Evolutionary conservation across 37 sponge, comb jelly and placozoan genomes (phyloP), one percentile per base, ranked within the genome.

Genomic region (Halisarca cf. caerulea): DNA sequence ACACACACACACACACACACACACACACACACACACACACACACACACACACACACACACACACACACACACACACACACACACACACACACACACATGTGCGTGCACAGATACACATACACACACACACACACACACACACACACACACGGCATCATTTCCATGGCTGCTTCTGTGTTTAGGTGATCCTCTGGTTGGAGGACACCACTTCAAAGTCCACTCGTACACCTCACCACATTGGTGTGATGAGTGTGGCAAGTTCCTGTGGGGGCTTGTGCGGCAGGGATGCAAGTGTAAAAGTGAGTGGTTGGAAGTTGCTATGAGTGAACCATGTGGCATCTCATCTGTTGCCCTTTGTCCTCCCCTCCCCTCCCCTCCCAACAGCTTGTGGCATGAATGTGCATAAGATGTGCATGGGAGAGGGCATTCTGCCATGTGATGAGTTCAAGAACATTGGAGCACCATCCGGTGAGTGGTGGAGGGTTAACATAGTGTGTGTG

Each of bases 241-340:
- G 89, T 94, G 95, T 84, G 90, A 94, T 28, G 80, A 82, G 66
- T 94, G 95, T 79, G 82, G 87, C 39, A 86, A 90, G 59, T 89
- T 84, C 87, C 79, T 94, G 37, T 94, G 89, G 89, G 95, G 95
- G 0, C 82, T 94, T 8, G 73, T 94, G 45, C 68, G 82, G 37
- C 95, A 94, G 53, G 95, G 95, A 59, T 61, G 89, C 64, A 84
- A 91, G 85, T 94, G 95, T 70, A 83, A 84, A 66, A 55, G 92
- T 93, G 36, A 82, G 92, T n/a, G 20, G 45, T 3, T 14, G 42
- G 1, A 2, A 17, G 45, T 62, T 6, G 30, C 6, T 62, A 7
- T 30, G 25, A 62, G 18, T 62, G 64, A 20, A 62, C 9, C 15
- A 15, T 15, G n/a, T 62, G 4, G 25, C 64, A 7, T 28, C 64